Evolutionary conservation across 2,797 vertebrate genomes (phyloP).

Genomic region (Tinamus major): DNA sequence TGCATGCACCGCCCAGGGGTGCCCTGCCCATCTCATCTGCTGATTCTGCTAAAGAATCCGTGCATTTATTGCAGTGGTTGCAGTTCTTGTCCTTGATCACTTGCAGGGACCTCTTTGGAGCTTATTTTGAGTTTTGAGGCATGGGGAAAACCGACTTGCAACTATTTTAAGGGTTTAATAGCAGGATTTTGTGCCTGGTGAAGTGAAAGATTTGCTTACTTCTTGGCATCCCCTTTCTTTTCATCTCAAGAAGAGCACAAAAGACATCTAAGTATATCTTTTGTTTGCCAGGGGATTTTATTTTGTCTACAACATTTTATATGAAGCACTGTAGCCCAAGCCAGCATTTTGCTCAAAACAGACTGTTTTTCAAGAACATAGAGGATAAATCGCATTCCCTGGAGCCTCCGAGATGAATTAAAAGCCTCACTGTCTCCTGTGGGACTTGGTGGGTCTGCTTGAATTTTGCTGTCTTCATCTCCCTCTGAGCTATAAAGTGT

Average conservation of each 20-base stretch:
- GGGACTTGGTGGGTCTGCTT: not conserved
- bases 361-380: not conserved
- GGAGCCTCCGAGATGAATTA: not conserved
- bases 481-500: not conserved
- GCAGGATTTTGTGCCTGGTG: not conserved
- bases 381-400: not conserved
- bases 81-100: not conserved
- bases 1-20: not conserved
- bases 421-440: accelerated
- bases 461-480: not conserved
- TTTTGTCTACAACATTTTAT: not conserved
- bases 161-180: not conserved
- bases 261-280: not conserved
- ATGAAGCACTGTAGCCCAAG: not conserved
- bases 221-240: not conserved
- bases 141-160: not conserved
- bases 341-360: not conserved
- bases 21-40: not conserved
- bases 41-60: not conserved
- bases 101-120: not conserved
- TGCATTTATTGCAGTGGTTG: not conserved
- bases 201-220: not conserved
- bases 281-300: not conserved
- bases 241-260: not conserved
- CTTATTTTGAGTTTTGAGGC: not conserved